These are phyloP conservation scores for Elephas maximus DNA, from an alignment of 2,113 vertebrate genomes.

Conservation along the genomic window DNA sequence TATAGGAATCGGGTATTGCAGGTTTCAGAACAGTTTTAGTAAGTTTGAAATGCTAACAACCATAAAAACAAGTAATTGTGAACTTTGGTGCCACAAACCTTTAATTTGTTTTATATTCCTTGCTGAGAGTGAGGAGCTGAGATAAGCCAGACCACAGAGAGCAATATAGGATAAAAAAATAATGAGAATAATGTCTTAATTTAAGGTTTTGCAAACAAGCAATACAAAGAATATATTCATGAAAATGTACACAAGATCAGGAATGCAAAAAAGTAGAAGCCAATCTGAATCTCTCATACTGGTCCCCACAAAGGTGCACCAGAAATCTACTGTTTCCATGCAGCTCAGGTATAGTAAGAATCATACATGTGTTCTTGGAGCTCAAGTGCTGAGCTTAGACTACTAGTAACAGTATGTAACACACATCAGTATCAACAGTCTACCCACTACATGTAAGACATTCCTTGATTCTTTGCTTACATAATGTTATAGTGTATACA, in stretches of 20 bases:
- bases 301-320: not conserved
- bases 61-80: not conserved
- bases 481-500: not conserved
- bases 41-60: not conserved
- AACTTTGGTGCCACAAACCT: not conserved
- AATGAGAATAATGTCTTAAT: not conserved
- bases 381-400: not conserved
- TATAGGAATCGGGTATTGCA: not conserved
- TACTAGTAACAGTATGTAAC: not conserved
- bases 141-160: not conserved
- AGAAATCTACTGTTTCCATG: not conserved
- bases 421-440: not conserved
- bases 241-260: not conserved
- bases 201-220: not conserved
- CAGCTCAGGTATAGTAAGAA: not conserved
- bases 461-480: not conserved
- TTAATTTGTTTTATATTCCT: not conserved
- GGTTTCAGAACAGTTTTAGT: not conserved
- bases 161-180: not conserved
- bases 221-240: not conserved
- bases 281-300: not conserved
- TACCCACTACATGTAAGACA: not conserved
- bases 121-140: rapidly evolving
- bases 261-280: not conserved
- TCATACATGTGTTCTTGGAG: not conserved